Percentiles rank a stretch among this genome's conserved stretches.
phyloP scores from a whole-genome alignment of 2,113 vertebrate species.

The Microtus oregoni region DNA sequence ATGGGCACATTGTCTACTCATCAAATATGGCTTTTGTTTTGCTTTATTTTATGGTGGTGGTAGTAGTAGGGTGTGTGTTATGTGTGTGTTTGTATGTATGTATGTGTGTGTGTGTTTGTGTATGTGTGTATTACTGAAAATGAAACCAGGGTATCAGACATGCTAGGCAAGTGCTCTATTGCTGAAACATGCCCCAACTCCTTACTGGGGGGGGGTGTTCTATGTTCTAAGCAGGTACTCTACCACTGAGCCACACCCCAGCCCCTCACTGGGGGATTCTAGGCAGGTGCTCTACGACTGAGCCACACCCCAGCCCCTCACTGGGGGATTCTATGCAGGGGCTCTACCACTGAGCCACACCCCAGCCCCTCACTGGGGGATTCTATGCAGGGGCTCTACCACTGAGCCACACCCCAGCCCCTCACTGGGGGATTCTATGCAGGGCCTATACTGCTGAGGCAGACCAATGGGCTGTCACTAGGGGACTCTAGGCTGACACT shows the following conservation, averaged over 20 bases:
- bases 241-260: not conserved
- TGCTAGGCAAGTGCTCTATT: not conserved
- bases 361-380: not conserved
- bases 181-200: not conserved
- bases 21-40: not conserved
- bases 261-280: too few species aligned
- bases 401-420: not conserved
- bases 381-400: not conserved
- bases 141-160: not conserved
- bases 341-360: too few species aligned
- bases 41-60: not conserved
- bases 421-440: too few species aligned
- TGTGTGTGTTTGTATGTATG: not conserved
- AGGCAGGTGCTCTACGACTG: too few species aligned
- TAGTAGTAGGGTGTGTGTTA: not conserved
- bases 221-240: not conserved
- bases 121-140: not conserved
- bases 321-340: too few species aligned
- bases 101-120: not conserved
- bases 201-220: not conserved
- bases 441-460: not conserved
- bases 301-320: too few species aligned
- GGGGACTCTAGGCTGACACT: not conserved
- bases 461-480: not conserved
- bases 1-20: not conserved